Percentiles rank a stretch among this genome's conserved stretches.
phyloP scores from a whole-genome alignment of 2,888 invertebrate species.

The Xiphydria camelus region DNA sequence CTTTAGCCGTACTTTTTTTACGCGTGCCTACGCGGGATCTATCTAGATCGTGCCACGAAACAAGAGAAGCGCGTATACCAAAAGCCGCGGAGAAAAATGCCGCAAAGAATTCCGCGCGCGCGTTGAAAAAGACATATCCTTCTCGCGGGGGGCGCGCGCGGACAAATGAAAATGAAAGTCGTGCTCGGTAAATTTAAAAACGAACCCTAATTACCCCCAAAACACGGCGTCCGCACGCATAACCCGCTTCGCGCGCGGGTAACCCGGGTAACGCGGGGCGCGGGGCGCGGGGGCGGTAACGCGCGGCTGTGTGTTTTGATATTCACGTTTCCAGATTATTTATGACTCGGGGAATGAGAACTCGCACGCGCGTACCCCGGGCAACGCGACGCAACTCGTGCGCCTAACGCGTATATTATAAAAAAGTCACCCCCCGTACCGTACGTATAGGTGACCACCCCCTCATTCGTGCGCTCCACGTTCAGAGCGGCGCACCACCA shows the following conservation, averaged over 20 bases:
- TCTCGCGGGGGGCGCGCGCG: slow-evolving; percentile 14
- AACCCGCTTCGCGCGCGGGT: slow-evolving; percentile 1
- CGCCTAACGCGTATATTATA: slow-evolving; percentile 42
- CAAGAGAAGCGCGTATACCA: too few relatives aligned
- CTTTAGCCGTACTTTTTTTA: too few relatives aligned
- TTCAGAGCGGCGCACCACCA: slow-evolving; percentile 22
- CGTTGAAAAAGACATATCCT: too few relatives aligned
- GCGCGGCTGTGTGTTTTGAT: slow-evolving; percentile 33
- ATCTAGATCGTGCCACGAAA: too few relatives aligned
- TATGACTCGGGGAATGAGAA: slow-evolving; percentile 43
- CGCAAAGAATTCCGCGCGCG: too few relatives aligned
- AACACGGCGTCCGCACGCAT: slow-evolving; percentile 13
- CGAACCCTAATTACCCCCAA: slow-evolving; percentile 30
- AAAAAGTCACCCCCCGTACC: slow-evolving; percentile 18
- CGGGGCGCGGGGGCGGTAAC: slow-evolving; percentile 21
- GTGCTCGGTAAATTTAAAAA: slow-evolving; percentile 19
- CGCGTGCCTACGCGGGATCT: too few relatives aligned
- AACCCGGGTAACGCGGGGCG: not conserved
- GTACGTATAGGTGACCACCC: not conserved
- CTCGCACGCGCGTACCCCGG: slow-evolving; percentile 41
- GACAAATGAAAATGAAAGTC: slow-evolving; percentile 30
- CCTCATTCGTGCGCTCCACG: slow-evolving; percentile 26
- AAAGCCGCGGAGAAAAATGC: too few relatives aligned
- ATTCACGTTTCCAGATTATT: slow-evolving; percentile 49
- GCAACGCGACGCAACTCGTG: slow-evolving; percentile 38